Conservation (phyloP, 2,888 invertebrate species). For the Synanthedon tipuliformis region DNA sequence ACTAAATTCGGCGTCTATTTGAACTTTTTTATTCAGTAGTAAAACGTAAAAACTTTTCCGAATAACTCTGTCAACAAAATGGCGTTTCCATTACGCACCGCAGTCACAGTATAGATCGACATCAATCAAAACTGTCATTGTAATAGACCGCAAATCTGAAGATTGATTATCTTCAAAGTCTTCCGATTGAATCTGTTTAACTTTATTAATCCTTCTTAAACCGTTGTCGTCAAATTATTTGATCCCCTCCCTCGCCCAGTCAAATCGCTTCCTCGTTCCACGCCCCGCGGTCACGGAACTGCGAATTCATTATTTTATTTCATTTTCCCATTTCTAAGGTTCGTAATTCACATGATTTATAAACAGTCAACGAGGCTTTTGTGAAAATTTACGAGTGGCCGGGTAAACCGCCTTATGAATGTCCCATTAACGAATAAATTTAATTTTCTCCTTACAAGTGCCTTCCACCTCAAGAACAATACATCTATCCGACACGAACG, state of each 20-base stretch:
- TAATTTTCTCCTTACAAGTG: conserved; percentile 5
- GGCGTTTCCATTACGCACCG: neutral
- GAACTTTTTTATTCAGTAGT: too few species aligned
- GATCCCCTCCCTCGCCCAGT: neutral
- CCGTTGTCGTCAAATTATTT: neutral
- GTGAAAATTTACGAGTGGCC: conserved; percentile 10
- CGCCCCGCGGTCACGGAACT: neutral
- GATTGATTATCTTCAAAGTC: neutral
- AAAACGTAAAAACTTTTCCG: neutral
- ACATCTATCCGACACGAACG: too few species aligned
- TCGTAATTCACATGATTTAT: conserved; percentile 18
- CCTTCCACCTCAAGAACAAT: too few species aligned
- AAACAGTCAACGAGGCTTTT: conserved; percentile 16
- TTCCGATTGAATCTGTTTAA: neutral
- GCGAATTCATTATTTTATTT: neutral
- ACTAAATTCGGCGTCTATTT: too few species aligned
- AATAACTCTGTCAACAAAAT: neutral
- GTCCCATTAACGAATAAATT: conserved; percentile 14
- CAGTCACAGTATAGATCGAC: neutral
- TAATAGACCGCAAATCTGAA: neutral
- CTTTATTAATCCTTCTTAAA: neutral
- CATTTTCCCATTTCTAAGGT: neutral
- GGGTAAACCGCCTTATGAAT: conserved; percentile 4
- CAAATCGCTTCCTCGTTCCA: neutral
- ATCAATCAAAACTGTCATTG: neutral